phyloP scores from a whole-genome alignment of 2,888 invertebrate species.

The Eulithis testata region DNA sequence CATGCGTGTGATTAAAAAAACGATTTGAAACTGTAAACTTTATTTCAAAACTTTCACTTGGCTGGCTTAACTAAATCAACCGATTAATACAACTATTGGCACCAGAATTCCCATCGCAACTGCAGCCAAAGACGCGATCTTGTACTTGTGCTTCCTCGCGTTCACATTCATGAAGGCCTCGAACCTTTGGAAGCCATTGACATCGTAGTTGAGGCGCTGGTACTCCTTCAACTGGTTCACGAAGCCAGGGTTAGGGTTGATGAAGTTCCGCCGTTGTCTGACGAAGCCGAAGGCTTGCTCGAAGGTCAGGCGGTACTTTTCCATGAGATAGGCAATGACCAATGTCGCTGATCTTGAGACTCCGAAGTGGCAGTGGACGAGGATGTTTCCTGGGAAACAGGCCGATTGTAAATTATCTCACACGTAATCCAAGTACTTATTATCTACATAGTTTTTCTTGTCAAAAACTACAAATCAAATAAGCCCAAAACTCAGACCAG shows the following conservation, averaged over 20 bases:
- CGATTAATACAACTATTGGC: constrained; percentile 67
- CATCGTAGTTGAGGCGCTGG: constrained; percentile 66
- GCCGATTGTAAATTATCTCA: too few species aligned
- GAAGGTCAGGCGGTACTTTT: constrained; percentile 92
- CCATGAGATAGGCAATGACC: constrained; percentile 97
- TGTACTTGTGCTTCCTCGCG: constrained; percentile 71
- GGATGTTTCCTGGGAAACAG: constrained; percentile 83
- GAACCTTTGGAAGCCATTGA: constrained; percentile 64
- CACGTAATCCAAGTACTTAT: too few species aligned
- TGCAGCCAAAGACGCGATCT: constrained; percentile 71
- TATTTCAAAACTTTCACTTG: constrained; percentile 28
- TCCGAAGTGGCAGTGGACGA: constrained; percentile 98
- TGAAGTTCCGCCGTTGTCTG: constrained; percentile 93
- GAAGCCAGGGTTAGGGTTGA: constrained; percentile 97
- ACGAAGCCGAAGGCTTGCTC: constrained; percentile 95
- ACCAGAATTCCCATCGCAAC: constrained; percentile 67
- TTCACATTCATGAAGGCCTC: constrained; percentile 73
- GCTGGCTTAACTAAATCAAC: constrained; percentile 47
- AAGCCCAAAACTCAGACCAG: too few species aligned
- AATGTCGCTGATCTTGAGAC: constrained; percentile 97
- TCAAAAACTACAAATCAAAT: too few species aligned
- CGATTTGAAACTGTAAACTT: constrained; percentile 21
- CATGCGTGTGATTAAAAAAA: too few species aligned
- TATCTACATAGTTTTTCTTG: too few species aligned
- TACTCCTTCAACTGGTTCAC: constrained; percentile 94